Evolutionary conservation across 1,140 invertebrate species (phyloP).

Genomic region (Macrosteles quadrilineatus): DNA sequence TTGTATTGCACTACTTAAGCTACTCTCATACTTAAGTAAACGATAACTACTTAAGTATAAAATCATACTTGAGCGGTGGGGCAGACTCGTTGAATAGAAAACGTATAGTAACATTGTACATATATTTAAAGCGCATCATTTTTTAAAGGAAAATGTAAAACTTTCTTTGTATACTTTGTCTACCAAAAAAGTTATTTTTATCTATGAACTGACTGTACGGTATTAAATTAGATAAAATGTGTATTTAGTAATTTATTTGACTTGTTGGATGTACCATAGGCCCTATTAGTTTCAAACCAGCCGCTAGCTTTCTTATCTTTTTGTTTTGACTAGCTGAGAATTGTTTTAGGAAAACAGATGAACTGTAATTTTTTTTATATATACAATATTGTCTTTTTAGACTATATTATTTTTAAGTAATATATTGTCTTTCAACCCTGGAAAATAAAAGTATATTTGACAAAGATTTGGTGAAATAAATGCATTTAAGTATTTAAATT

Average conservation of each 20-base stretch:
- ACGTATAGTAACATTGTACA: conserved; percentile 19
- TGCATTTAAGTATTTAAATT: no score
- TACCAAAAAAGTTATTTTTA: conserved; percentile 24
- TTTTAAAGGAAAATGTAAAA: conserved; percentile 20
- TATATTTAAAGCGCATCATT: conserved; percentile 29
- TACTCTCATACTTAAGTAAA: background rate
- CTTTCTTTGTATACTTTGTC: conserved; percentile 28
- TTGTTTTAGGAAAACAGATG: background rate
- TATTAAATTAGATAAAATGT: background rate
- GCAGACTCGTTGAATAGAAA: conserved; percentile 13
- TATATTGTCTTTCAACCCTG: conserved; percentile 31
- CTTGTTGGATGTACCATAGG: background rate
- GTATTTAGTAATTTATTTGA: conserved; percentile 28
- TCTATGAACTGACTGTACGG: conserved; percentile 3
- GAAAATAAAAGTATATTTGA: conserved; percentile 15
- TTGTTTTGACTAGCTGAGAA: background rate
- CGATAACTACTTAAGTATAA: background rate
- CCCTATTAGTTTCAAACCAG: background rate
- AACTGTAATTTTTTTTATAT: no score
- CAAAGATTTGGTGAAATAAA: background rate
- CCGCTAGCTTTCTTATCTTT: background rate
- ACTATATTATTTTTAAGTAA: conserved; percentile 21
- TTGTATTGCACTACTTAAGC: conserved; percentile 2
- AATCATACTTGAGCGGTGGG: conserved; percentile 11
- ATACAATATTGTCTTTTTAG: conserved; percentile 10